Conservation (phyloP, 2,797 vertebrate genomes). For the Lepus townsendii region DNA sequence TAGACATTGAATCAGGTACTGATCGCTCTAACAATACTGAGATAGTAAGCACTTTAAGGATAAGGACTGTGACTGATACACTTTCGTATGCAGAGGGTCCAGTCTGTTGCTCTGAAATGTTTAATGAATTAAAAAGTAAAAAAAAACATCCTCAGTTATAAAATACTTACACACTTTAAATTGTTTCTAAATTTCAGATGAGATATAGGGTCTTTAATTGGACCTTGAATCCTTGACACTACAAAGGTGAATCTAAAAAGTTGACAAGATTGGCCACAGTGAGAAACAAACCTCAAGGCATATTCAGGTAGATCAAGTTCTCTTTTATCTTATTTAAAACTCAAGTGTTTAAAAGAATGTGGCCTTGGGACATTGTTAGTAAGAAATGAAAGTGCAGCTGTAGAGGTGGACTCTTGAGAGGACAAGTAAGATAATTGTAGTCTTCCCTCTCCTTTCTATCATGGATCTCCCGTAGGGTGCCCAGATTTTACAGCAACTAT, state of each 20-base stretch:
- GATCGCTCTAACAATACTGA: background rate
- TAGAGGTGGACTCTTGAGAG: background rate
- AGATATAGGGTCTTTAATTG: conserved; percentile 26
- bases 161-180: conserved; percentile 37
- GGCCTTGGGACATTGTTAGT: conserved; percentile 38
- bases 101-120: background rate
- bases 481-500: background rate
- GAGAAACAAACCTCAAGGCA: conserved; percentile 48
- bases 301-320: conserved; percentile 44
- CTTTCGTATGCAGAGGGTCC: background rate
- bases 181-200: conserved; percentile 63
- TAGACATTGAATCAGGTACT: background rate
- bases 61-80: background rate
- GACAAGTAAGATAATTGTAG: background rate
- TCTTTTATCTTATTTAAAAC: conserved; percentile 74
- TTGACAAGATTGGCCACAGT: conserved; percentile 39
- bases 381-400: conserved; percentile 50
- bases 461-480: background rate
- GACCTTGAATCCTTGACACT: conserved; percentile 52
- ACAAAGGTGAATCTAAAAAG: conserved; percentile 66
- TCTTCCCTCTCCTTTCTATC: background rate
- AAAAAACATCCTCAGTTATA: conserved; percentile 41
- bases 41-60: background rate
- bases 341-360: conserved; percentile 61
- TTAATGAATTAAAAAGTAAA: conserved; percentile 34